These are phyloP conservation scores for Acleris emargana DNA, from an alignment of 2,888 invertebrate genomes.

Conservation along the genomic window DNA sequence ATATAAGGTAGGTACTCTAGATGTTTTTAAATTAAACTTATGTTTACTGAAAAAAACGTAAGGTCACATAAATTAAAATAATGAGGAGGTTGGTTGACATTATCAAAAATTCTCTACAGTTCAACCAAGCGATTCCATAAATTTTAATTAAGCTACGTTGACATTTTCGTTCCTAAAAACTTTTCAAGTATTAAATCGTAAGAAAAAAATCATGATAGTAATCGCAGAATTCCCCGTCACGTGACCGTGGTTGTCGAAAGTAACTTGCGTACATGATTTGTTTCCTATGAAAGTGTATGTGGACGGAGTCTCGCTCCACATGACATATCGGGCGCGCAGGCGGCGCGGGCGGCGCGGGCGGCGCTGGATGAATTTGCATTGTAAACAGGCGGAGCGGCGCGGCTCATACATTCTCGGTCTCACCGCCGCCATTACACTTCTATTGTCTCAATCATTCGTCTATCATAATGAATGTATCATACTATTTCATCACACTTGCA, in stretches of 20 bases:
- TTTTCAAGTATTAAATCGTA: constrained; percentile 4
- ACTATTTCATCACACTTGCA: too few species aligned
- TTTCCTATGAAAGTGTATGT: constrained; percentile 72
- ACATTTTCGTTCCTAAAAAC: constrained; percentile 19
- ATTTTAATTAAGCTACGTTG: constrained; percentile 28
- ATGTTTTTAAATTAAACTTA: too few species aligned
- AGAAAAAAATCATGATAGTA: constrained; percentile 10
- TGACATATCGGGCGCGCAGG: constrained; percentile 72
- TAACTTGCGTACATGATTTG: constrained; percentile 58
- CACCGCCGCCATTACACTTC: constrained; percentile 20
- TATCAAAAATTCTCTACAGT: constrained; percentile 22
- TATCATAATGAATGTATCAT: constrained; percentile 21
- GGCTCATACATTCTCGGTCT: constrained; percentile 42
- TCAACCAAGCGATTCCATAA: constrained; percentile 13
- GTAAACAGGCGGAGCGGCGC: constrained; percentile 54
- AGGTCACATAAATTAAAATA: background rate
- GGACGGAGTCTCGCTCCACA: constrained; percentile 72
- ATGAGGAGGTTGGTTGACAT: constrained; percentile 15
- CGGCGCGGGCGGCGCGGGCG: constrained; percentile 45
- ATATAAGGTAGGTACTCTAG: too few species aligned
- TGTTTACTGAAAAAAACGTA: too few species aligned
- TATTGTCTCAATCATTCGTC: constrained; percentile 33
- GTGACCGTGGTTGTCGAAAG: constrained; percentile 56
- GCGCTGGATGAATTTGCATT: constrained; percentile 63
- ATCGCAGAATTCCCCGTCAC: constrained; percentile 23